A percentile compares a stretch with the other conserved stretches of the same genome.
phyloP scores from a whole-genome alignment of 2,888 invertebrate species.

The Flabesymbios commensalis region DNA sequence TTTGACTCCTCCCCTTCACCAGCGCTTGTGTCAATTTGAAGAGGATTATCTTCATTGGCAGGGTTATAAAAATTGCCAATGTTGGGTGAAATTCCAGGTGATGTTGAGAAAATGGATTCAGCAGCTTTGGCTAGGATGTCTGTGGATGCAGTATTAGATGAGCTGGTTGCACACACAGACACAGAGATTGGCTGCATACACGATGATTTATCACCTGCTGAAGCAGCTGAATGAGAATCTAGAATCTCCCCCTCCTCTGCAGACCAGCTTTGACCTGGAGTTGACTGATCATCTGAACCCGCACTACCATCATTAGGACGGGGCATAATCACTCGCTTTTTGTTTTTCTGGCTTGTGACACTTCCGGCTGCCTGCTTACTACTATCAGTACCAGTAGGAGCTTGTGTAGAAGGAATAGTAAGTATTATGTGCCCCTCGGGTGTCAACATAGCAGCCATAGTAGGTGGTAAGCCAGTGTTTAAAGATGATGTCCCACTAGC shows the following conservation, averaged over 20 bases:
- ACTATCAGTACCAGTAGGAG: no score
- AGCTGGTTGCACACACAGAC: neutral
- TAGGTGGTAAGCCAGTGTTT: slow-evolving; percentile 16
- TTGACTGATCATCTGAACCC: no score
- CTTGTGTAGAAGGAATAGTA: no score
- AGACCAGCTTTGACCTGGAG: no score
- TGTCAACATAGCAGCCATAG: slow-evolving; percentile 33
- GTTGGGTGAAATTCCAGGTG: slow-evolving; percentile 21
- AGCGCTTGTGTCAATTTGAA: slow-evolving; percentile 42
- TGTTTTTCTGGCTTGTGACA: no score
- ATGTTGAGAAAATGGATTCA: slow-evolving; percentile 56
- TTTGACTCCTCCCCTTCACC: slow-evolving; percentile 39
- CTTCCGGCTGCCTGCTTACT: no score
- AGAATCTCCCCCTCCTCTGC: no score
- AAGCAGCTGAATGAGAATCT: no score
- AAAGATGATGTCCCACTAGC: neutral
- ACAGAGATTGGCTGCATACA: neutral
- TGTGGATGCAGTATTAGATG: slow-evolving; percentile 7
- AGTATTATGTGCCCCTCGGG: slow-evolving; percentile 49
- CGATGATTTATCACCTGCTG: no score
- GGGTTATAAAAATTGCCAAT: slow-evolving; percentile 50
- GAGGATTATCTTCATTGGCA: slow-evolving; percentile 37
- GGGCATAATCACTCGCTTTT: no score
- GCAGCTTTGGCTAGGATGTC: slow-evolving; percentile 62
- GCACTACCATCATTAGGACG: no score